Percentiles rank a stretch among this genome's conserved stretches.
Conservation (phyloP, 2,888 invertebrate species). For the Palloptera scutellata region DNA sequence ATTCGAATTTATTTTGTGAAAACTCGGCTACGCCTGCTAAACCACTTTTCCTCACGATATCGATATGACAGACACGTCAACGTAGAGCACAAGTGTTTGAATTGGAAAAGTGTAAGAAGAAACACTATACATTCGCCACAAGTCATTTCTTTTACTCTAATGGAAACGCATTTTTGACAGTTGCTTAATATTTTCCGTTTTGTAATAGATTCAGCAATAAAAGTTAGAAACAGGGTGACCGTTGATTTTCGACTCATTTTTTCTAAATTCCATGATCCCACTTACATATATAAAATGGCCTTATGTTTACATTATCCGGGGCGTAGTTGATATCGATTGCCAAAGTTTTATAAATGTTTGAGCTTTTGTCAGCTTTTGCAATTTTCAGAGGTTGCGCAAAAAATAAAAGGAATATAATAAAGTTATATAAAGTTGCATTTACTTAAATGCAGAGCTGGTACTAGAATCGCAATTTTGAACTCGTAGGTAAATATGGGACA, state of each 20-base stretch:
- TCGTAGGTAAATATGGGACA: no score
- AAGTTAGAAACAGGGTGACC: background rate
- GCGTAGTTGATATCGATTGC: no score
- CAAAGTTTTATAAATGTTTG: no score
- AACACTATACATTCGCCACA: background rate
- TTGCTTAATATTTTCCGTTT: background rate
- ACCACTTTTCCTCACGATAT: conserved; percentile 37
- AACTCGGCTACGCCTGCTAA: background rate
- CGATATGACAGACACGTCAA: conserved; percentile 60
- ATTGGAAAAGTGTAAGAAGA: background rate
- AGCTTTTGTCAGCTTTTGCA: no score
- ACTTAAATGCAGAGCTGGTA: no score
- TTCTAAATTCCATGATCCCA: no score
- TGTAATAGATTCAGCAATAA: conserved; percentile 13
- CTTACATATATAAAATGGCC: no score
- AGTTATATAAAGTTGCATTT: no score
- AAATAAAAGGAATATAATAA: no score
- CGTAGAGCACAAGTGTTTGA: conserved; percentile 28
- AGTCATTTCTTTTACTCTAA: background rate
- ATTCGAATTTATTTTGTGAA: conserved; percentile 5
- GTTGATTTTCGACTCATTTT: background rate
- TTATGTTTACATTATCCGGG: no score
- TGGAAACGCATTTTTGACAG: background rate
- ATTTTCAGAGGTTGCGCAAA: no score
- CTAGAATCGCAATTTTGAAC: no score